These are phyloP conservation scores for Anagyrus pseudococci DNA, from an alignment of 2,888 invertebrate genomes.

Conservation along the genomic window DNA sequence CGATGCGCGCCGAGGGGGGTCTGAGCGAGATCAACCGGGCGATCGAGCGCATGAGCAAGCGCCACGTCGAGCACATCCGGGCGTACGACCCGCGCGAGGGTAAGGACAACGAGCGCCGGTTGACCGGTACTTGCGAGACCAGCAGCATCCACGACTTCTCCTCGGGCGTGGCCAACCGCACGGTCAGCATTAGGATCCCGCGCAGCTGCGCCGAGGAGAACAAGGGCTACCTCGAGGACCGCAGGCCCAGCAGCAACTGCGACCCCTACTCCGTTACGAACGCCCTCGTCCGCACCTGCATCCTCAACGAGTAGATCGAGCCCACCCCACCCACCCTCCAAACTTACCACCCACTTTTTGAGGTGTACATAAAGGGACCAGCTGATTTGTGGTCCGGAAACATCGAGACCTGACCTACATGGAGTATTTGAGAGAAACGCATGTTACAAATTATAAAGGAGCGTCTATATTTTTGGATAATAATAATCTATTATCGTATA, in stretches of 20 bases:
- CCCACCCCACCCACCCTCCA: no score
- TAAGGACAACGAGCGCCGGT: constrained; percentile 93
- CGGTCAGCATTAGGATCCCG: constrained; percentile 93
- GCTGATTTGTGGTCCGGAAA: background rate
- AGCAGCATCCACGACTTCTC: constrained; percentile 97
- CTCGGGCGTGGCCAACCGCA: constrained; percentile 92
- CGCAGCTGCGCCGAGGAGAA: constrained; percentile 88
- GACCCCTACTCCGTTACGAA: constrained; percentile 89
- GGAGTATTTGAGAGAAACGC: constrained; percentile 15
- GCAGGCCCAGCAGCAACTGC: constrained; percentile 91
- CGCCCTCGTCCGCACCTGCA: constrained; percentile 85
- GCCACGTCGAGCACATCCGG: constrained; percentile 92
- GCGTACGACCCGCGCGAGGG: constrained; percentile 97
- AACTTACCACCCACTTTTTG: no score
- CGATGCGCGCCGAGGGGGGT: constrained; percentile 89
- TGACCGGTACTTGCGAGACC: constrained; percentile 95
- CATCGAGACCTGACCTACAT: constrained; percentile 24
- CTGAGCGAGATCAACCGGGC: constrained; percentile 92
- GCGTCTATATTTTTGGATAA: constrained; percentile 19
- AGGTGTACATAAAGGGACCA: no score
- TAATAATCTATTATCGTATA: no score
- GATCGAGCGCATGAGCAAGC: constrained; percentile 90
- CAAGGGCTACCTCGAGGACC: constrained; percentile 93
- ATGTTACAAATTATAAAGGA: constrained; percentile 2
- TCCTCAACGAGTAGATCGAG: constrained; percentile 75